These are phyloP conservation scores for Drosophila repletoides DNA, from an alignment of 1,140 invertebrate species.

Conservation along the genomic window DNA sequence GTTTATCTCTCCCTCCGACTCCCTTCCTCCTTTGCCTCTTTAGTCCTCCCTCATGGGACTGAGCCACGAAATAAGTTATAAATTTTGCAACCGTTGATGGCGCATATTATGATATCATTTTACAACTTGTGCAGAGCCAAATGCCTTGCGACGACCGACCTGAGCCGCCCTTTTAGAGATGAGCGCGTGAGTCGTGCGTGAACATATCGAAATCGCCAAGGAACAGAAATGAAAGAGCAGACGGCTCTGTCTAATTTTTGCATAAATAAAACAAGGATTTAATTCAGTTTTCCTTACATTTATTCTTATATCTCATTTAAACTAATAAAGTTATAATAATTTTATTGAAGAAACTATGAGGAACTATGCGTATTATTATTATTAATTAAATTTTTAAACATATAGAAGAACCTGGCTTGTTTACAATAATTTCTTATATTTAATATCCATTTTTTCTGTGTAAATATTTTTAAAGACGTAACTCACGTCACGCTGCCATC, in stretches of 20 bases:
- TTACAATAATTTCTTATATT: too few species aligned
- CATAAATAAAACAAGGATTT: too few species aligned
- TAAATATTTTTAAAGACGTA: not conserved
- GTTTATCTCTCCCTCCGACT: slow-evolving; percentile 5
- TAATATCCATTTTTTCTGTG: not conserved
- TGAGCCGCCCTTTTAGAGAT: slow-evolving; percentile 27
- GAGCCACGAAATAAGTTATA: slow-evolving; percentile 72
- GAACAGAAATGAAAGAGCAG: too few species aligned
- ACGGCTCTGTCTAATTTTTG: too few species aligned
- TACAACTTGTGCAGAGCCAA: slow-evolving; percentile 72
- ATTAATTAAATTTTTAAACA: too few species aligned
- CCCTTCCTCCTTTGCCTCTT: not conserved
- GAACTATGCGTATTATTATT: too few species aligned
- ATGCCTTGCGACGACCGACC: slow-evolving; percentile 33
- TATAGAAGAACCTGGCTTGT: too few species aligned
- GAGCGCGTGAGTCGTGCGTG: slow-evolving; percentile 20
- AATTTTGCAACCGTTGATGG: slow-evolving; percentile 81
- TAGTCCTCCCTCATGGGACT: slow-evolving; percentile 11
- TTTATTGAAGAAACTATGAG: not conserved
- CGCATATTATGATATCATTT: slow-evolving; percentile 81
- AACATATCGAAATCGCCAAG: too few species aligned
- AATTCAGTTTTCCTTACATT: too few species aligned
- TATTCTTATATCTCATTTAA: too few species aligned
- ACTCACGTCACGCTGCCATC: slow-evolving; percentile 24
- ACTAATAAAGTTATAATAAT: not conserved